A percentile compares a stretch with the other conserved stretches of the same genome.
phyloP scores from a whole-genome alignment of 2,888 invertebrate species.

The Unio pictorum region DNA sequence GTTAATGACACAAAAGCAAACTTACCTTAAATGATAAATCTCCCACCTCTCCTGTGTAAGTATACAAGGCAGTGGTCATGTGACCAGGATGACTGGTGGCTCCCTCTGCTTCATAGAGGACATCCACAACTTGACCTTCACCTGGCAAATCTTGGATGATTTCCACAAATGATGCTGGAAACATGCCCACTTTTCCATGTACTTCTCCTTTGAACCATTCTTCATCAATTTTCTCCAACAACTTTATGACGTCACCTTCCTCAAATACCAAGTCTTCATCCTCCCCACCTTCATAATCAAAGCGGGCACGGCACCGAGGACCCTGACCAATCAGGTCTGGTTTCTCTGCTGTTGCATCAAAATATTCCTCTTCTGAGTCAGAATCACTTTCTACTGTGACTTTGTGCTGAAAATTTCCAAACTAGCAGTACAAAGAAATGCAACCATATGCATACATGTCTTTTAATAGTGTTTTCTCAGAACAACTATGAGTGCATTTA shows the following conservation, averaged over 20 bases:
- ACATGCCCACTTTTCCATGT: slow-evolving; percentile 64
- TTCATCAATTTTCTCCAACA: slow-evolving; percentile 49
- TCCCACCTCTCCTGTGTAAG: slow-evolving; percentile 51
- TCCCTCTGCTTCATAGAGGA: slow-evolving; percentile 2
- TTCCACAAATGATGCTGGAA: slow-evolving; percentile 72
- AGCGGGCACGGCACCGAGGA: slow-evolving; percentile 63
- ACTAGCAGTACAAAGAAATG: too few species aligned
- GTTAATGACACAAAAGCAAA: background rate
- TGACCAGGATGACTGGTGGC: slow-evolving; percentile 5
- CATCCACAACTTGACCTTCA: slow-evolving; percentile 3
- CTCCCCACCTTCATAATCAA: slow-evolving; percentile 64
- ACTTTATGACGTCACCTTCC: slow-evolving; percentile 59
- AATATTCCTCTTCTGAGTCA: slow-evolving; percentile 18
- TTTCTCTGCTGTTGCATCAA: slow-evolving; percentile 29
- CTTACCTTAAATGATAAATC: slow-evolving; percentile 57
- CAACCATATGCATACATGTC: too few species aligned
- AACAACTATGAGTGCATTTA: too few species aligned
- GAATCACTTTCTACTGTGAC: slow-evolving; percentile 5
- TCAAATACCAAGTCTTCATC: slow-evolving; percentile 57
- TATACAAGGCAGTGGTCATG: slow-evolving; percentile 43
- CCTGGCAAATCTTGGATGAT: slow-evolving; percentile 56
- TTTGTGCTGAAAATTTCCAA: too few species aligned
- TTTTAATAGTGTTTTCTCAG: too few species aligned
- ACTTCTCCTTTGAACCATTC: slow-evolving; percentile 66
- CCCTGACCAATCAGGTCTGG: slow-evolving; percentile 40